These are phyloP conservation scores for Uropetala carovei DNA, from an alignment of 2,888 invertebrate species.

Conservation along the genomic window DNA sequence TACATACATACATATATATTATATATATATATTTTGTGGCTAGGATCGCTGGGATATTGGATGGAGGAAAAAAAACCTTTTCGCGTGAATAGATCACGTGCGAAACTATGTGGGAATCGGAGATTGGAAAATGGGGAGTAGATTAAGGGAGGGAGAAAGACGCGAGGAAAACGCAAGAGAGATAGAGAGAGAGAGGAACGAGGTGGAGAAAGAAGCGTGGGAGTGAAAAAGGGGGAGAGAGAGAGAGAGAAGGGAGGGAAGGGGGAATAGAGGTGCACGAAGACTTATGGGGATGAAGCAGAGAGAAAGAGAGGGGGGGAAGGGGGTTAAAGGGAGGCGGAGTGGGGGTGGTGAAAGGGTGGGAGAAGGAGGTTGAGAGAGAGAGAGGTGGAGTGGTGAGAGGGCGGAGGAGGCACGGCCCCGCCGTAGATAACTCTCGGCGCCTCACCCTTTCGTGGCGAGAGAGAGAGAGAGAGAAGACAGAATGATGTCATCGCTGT, in stretches of 20 bases:
- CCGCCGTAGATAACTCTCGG: not conserved
- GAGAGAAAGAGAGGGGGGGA: not conserved
- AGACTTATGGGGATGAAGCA: not conserved
- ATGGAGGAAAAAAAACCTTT: not conserved
- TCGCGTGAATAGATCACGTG: not conserved
- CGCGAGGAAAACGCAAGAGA: not conserved
- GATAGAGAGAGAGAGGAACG: not conserved
- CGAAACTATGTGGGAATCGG: not conserved
- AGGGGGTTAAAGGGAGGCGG: too few species aligned
- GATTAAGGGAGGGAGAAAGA: slow-evolving; percentile 1
- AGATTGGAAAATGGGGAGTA: not conserved
- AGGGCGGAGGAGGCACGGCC: not conserved
- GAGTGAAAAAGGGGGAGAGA: not conserved
- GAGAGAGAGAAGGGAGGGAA: not conserved
- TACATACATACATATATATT: too few species aligned
- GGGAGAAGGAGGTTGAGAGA: not conserved
- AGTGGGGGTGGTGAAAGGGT: not conserved
- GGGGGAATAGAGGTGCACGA: not conserved
- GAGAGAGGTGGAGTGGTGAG: not conserved
- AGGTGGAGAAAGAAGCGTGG: not conserved
- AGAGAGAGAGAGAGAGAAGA: not conserved
- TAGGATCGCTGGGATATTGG: too few species aligned
- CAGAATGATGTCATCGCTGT: slow-evolving; percentile 25
- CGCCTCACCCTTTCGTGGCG: slow-evolving; percentile 6
- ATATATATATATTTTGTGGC: too few species aligned